Base-by-base conservation (phyloP, 2,113 vertebrate species). In the Larimichthys polyactis region DNA sequence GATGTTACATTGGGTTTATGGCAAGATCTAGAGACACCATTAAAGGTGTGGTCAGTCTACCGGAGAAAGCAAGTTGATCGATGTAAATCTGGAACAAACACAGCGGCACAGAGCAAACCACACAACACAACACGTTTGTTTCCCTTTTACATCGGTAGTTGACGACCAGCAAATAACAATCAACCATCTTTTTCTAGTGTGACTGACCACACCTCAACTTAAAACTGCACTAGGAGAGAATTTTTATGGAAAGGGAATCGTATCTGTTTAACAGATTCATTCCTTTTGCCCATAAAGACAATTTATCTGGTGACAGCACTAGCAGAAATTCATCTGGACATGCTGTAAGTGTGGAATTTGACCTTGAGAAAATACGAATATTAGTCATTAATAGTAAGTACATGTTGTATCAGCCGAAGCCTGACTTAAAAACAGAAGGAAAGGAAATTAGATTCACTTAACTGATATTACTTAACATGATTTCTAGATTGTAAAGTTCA, bases 161-260 rank as follows among this genome's bases (percentile, higher is more conserved):
- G 36, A 40, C 36, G 7, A 40, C 36, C 36, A 40, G 36, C 36
- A 40, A 40, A 40, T 40, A 40, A 40, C 36, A 40, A 8, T 40
- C 36, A 9, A 40, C 36, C 8, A 40, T 8, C 36, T 40, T 40
- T 40, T 40, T 40, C 36, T 40, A 40, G 36, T 40, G 36, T 40
- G 36, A 40, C 36, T 8, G 36, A 40, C 36, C 36, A 40, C 36
- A 40, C 36, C 36, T 40, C 9, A 40, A 67, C 17, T 78, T 92
- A 90, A 92, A 92, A 91, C 82, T 88, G 90, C 90, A 91, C 79
- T 17, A 52, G 22, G 68, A 68, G 75, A 67, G 10, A 62, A 3
- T 49, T 67, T 62, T 83, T 7, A 75, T 63, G 63, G 36, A 29
- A 60, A 36, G 12, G 9, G n/a, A 81, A 58, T 64, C 19, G 29